Percentiles rank a stretch among this genome's conserved stretches.
phyloP scores from a whole-genome alignment of 2,797 vertebrate genomes.

The Lateolabrax maculatus region DNA sequence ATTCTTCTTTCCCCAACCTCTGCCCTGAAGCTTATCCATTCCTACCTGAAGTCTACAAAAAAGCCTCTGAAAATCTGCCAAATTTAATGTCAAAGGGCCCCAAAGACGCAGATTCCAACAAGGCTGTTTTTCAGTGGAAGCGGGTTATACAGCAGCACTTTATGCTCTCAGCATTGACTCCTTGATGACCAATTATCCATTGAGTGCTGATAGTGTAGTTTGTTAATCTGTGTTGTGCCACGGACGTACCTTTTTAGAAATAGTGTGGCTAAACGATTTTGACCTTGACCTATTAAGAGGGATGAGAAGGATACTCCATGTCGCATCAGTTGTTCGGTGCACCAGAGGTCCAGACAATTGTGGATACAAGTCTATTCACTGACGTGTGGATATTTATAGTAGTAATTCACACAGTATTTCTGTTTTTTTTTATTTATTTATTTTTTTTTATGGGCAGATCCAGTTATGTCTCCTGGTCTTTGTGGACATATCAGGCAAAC shows the following conservation, averaged over 20 bases:
- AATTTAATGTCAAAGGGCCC: no score
- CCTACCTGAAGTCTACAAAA: slow-evolving; percentile 3
- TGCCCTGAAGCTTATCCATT: slow-evolving; percentile 36
- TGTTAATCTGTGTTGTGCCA: slow-evolving; percentile 32
- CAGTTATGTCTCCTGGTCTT: background rate
- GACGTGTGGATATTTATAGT: background rate
- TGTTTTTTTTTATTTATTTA: no score
- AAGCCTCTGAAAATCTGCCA: slow-evolving; percentile 22
- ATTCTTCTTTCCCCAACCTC: slow-evolving; percentile 2
- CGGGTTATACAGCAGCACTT: slow-evolving; percentile 15
- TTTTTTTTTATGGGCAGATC: background rate
- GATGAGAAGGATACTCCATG: slow-evolving; percentile 15
- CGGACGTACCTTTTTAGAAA: slow-evolving; percentile 30
- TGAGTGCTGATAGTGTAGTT: slow-evolving; percentile 10
- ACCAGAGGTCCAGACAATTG: background rate
- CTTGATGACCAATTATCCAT: slow-evolving; percentile 42
- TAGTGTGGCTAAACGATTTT: slow-evolving; percentile 5
- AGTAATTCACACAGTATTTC: background rate
- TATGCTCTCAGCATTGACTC: slow-evolving; percentile 14
- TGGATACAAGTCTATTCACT: background rate
- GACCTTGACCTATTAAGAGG: slow-evolving; percentile 47
- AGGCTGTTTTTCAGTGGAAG: slow-evolving; percentile 13
- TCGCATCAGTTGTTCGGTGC: background rate
- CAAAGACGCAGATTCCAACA: slow-evolving; percentile 4
- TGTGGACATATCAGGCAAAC: background rate